Conservation (phyloP, 2,113 vertebrate species). For the Gasterosteus nipponicus region DNA sequence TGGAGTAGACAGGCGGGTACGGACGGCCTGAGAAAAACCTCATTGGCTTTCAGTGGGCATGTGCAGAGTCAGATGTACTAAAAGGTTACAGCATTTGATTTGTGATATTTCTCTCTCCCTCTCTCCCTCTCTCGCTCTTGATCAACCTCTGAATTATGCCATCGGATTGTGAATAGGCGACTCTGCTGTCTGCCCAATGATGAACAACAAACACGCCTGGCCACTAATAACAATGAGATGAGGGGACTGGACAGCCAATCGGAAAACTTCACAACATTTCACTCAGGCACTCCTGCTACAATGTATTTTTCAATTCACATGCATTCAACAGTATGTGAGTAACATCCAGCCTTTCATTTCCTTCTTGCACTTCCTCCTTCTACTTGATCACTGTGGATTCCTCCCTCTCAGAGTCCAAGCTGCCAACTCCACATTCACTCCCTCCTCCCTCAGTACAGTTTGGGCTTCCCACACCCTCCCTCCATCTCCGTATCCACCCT, state of each 20-base stretch:
- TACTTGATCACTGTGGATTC: slow-evolving; percentile 44
- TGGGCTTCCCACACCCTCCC: slow-evolving; percentile 66
- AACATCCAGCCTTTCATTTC: slow-evolving; percentile 39
- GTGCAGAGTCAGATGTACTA: slow-evolving; percentile 69
- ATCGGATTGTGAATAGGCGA: slow-evolving; percentile 69
- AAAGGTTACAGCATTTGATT: slow-evolving; percentile 81
- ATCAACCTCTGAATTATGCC: slow-evolving; percentile 77
- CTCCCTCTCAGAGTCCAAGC: slow-evolving; percentile 55
- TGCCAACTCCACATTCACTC: slow-evolving; percentile 64
- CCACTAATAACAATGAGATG: slow-evolving; percentile 76
- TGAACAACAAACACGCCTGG: slow-evolving; percentile 70
- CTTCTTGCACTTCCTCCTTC: slow-evolving; percentile 47
- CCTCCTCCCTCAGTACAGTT: slow-evolving; percentile 52
- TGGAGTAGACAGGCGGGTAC: slow-evolving; percentile 25
- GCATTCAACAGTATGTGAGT: slow-evolving; percentile 26
- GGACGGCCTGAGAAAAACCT: slow-evolving; percentile 44
- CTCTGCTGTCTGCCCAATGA: slow-evolving; percentile 73
- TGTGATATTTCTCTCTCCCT: slow-evolving; percentile 67
- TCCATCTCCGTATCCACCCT: slow-evolving; percentile 57
- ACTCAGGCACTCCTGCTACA: slow-evolving; percentile 23
- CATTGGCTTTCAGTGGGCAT: slow-evolving; percentile 75
- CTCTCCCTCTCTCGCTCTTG: slow-evolving; percentile 67
- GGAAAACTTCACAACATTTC: slow-evolving; percentile 55
- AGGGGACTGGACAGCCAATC: slow-evolving; percentile 54
- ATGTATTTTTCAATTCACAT: slow-evolving; percentile 58